These are phyloP conservation scores for Urocyon cinereoargenteus DNA, from an alignment of 2,797 vertebrate genomes.

Conservation along the genomic window DNA sequence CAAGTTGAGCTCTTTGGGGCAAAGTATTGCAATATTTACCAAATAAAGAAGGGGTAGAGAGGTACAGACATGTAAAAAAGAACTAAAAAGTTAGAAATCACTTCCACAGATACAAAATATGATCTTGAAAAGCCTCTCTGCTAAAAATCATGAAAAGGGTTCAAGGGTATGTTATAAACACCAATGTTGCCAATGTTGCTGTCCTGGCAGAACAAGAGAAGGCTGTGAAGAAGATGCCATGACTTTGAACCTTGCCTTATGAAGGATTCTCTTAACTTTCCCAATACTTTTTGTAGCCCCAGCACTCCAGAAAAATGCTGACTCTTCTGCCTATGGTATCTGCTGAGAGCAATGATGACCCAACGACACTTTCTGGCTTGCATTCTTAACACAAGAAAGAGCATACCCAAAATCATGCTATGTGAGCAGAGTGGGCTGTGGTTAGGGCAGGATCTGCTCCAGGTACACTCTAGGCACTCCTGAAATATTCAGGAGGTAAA, in stretches of 20 bases:
- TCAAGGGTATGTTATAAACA: neutral
- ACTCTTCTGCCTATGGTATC: neutral
- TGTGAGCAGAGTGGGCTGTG: neutral
- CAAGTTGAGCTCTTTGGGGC: neutral
- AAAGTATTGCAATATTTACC: neutral
- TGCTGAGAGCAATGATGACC: neutral
- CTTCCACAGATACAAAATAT: neutral
- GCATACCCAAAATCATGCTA: neutral
- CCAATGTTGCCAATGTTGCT: neutral
- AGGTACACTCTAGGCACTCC: neutral
- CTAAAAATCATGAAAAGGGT: conserved; percentile 30
- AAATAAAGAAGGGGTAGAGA: neutral
- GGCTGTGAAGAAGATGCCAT: neutral
- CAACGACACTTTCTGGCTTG: neutral
- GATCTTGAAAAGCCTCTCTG: neutral
- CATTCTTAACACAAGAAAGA: neutral
- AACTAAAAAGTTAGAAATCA: neutral
- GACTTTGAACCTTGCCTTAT: neutral
- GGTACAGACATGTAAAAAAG: neutral
- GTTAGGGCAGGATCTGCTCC: neutral
- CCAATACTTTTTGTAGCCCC: neutral
- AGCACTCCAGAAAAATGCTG: neutral
- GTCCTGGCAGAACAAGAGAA: neutral
- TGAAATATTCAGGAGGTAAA: neutral
- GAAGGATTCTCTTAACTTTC: neutral